Percentiles rank a stretch among this genome's conserved stretches.
Conservation (phyloP, 2,797 vertebrate species). For the Melopsittacus undulatus region DNA sequence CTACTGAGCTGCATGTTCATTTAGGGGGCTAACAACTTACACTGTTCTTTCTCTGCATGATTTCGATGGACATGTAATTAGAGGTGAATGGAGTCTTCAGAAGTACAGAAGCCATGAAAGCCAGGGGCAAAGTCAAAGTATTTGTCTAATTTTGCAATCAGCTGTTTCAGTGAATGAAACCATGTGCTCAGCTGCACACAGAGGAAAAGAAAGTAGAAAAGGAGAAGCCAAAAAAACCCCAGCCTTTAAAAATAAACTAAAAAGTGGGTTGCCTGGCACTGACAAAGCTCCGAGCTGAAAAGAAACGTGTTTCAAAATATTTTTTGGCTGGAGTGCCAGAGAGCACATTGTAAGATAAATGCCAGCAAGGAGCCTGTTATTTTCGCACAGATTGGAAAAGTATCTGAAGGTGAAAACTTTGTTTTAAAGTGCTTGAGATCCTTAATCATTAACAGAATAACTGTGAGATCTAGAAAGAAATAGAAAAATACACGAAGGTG, state of each 20-base stretch:
- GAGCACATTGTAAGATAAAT: conserved; percentile 12
- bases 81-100: conserved; percentile 66
- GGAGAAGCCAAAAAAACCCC: neutral
- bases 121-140: conserved; percentile 58
- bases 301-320: neutral
- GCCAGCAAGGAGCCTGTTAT: neutral
- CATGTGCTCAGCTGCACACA: neutral
- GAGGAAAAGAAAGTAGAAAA: neutral
- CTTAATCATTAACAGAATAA: conserved; percentile 7
- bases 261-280: neutral
- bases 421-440: conserved; percentile 14
- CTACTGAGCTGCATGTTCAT: conserved; percentile 63
- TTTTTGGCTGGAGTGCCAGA: neutral
- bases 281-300: neutral
- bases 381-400: neutral
- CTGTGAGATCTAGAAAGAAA: neutral
- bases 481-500: neutral
- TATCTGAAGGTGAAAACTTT: conserved; percentile 33
- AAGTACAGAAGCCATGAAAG: neutral
- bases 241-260: neutral
- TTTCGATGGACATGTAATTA: conserved; percentile 73
- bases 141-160: conserved; percentile 64
- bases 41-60: conserved; percentile 59
- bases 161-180: conserved; percentile 50
- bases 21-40: conserved; percentile 73